Percentiles rank a stretch among this genome's conserved stretches.
These are phyloP conservation scores for Rhegmatorhina hoffmannsi DNA, from an alignment of 2,113 vertebrate species.

Conservation along the genomic window DNA sequence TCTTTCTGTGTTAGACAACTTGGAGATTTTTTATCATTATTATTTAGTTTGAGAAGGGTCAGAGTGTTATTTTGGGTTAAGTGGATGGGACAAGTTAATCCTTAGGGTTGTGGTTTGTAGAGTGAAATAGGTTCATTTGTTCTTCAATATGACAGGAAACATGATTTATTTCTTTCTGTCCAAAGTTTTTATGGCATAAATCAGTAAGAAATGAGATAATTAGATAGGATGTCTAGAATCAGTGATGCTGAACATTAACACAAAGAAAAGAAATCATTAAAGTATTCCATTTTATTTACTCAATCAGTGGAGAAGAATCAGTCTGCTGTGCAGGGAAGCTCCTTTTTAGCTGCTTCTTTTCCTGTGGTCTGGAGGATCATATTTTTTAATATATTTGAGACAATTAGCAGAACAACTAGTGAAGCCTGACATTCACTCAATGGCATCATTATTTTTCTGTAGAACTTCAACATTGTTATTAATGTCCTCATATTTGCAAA, in stretches of 20 bases:
- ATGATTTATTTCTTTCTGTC: slow-evolving; percentile 26
- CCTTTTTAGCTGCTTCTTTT: background rate
- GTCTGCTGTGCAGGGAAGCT: background rate
- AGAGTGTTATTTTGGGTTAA: background rate
- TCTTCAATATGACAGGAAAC: slow-evolving; percentile 17
- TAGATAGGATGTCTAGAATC: background rate
- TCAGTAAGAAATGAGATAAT: slow-evolving; percentile 35
- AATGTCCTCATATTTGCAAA: background rate
- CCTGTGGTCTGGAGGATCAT: background rate
- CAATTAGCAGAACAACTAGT: background rate
- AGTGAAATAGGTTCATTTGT: slow-evolving; percentile 32
- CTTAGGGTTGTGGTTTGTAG: background rate
- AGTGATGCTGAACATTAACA: background rate
- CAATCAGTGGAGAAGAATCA: background rate
- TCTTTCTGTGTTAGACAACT: background rate
- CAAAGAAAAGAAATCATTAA: background rate
- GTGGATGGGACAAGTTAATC: background rate
- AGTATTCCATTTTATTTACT: background rate
- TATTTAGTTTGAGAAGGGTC: background rate
- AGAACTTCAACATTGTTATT: background rate
- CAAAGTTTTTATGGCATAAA: background rate
- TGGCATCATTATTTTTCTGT: background rate
- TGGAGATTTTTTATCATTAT: accelerated
- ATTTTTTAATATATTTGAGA: background rate
- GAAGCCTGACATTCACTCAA: background rate